A percentile compares a stretch with the other conserved stretches of the same genome.
These are phyloP conservation scores for Drosophila mulleri DNA, from an alignment of 2,888 invertebrate genomes.

Conservation along the genomic window DNA sequence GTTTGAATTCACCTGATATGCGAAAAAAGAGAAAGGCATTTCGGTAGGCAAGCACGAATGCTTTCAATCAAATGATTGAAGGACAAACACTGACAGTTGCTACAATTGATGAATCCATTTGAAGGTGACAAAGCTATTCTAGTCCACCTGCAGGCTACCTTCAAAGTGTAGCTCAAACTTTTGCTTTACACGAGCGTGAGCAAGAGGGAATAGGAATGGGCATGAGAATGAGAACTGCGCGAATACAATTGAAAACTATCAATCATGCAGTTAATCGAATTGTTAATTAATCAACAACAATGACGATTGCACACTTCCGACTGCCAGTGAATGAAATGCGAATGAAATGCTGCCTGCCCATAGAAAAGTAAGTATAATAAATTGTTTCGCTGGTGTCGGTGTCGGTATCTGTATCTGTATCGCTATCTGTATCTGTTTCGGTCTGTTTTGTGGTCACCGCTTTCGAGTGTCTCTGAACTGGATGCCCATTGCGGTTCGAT, in stretches of 20 bases:
- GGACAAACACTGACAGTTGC: slow-evolving; percentile 7
- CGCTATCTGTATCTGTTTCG: not conserved
- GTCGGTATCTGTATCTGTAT: not conserved
- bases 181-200: not conserved
- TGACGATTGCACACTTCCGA: slow-evolving; percentile 52
- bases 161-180: slow-evolving; percentile 8
- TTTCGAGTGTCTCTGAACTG: slow-evolving; percentile 9
- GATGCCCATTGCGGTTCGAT: slow-evolving; percentile 13
- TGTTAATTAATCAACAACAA: slow-evolving; percentile 59
- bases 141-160: slow-evolving; percentile 12
- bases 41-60: not conserved
- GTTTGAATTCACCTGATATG: not conserved
- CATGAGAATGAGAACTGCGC: slow-evolving; percentile 8
- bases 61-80: slow-evolving; percentile 9
- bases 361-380: slow-evolving; percentile 27
- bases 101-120: slow-evolving; percentile 32
- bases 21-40: not conserved
- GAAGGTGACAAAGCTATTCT: slow-evolving; percentile 3
- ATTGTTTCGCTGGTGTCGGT: slow-evolving; percentile 23
- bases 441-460: not conserved
- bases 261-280: slow-evolving; percentile 61
- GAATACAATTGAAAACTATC: slow-evolving; percentile 39
- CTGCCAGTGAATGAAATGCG: slow-evolving; percentile 33
- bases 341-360: slow-evolving; percentile 23
- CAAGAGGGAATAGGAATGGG: not conserved